Evolutionary conservation across 1,140 invertebrate genomes (phyloP).

Genomic region (Gyrodactylus salaris): DNA sequence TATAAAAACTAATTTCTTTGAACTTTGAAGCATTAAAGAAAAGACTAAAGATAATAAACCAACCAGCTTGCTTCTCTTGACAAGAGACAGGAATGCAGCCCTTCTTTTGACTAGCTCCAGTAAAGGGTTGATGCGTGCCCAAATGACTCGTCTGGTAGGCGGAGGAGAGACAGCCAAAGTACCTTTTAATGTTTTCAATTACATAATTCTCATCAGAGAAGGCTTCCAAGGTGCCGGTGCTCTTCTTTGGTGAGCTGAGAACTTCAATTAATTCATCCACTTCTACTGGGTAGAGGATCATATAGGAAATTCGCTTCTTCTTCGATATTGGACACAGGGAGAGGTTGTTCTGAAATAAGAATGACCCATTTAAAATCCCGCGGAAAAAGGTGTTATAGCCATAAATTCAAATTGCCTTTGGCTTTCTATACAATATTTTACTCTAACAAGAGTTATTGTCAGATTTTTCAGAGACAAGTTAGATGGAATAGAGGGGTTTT

Average conservation of each 20-base stretch:
- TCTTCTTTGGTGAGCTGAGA: neutral
- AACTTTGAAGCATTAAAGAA: too few relatives aligned
- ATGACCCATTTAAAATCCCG: too few relatives aligned
- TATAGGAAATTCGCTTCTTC: neutral
- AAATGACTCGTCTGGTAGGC: neutral
- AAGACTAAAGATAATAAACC: too few relatives aligned
- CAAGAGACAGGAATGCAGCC: neutral
- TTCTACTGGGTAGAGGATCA: neutral
- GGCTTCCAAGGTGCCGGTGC: neutral
- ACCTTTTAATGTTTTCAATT: neutral
- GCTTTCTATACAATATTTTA: too few relatives aligned
- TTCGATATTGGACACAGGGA: neutral
- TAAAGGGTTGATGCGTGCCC: neutral
- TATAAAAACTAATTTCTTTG: too few relatives aligned
- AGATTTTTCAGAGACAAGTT: too few relatives aligned
- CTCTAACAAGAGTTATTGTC: too few relatives aligned
- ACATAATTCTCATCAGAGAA: neutral
- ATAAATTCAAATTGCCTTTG: too few relatives aligned
- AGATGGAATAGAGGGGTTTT: too few relatives aligned
- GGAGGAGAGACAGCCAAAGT: neutral
- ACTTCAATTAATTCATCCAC: neutral
- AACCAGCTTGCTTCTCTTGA: neutral
- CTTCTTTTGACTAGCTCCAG: neutral
- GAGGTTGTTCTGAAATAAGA: neutral
- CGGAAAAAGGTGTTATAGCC: too few relatives aligned